Percentiles rank a stretch among this genome's conserved stretches.
Evolutionary conservation across 1,140 invertebrate genomes (phyloP).

Genomic region (Watersipora subatra): DNA sequence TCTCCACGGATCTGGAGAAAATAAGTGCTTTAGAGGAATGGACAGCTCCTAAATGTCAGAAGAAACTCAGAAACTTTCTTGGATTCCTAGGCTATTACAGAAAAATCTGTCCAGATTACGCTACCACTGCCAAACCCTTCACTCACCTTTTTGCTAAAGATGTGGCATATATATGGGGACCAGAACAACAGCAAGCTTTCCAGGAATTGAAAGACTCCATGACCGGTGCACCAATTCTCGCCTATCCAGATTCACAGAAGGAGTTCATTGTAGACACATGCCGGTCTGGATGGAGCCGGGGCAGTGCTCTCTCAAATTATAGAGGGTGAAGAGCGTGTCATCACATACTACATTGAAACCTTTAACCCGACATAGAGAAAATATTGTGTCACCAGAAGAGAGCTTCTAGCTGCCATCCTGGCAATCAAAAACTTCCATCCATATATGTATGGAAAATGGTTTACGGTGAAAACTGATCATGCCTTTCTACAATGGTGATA

Average conservation of each 20-base stretch:
- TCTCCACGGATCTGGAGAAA: not conserved
- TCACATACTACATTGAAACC: conserved; percentile 15
- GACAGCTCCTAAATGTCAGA: conserved; percentile 10
- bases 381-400: conserved; percentile 16
- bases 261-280: conserved; percentile 20
- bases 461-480: conserved; percentile 17
- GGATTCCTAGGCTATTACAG: conserved; percentile 7
- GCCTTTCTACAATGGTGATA: conserved; percentile 14
- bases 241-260: conserved; percentile 8
- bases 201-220: conserved; percentile 10
- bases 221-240: conserved; percentile 5
- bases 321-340: conserved; percentile 9
- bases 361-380: conserved; percentile 10
- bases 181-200: not conserved
- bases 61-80: conserved; percentile 12
- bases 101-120: conserved; percentile 12
- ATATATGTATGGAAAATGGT: conserved; percentile 12
- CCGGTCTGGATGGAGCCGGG: conserved; percentile 9
- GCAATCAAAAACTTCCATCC: conserved; percentile 9
- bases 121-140: conserved; percentile 10
- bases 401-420: conserved; percentile 12
- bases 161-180: conserved; percentile 3
- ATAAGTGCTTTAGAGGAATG: conserved; percentile 6
- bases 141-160: conserved; percentile 11
- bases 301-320: conserved; percentile 17